Evolutionary conservation across 2,888 invertebrate species (phyloP).

Genomic region (Eudemis profundana): DNA sequence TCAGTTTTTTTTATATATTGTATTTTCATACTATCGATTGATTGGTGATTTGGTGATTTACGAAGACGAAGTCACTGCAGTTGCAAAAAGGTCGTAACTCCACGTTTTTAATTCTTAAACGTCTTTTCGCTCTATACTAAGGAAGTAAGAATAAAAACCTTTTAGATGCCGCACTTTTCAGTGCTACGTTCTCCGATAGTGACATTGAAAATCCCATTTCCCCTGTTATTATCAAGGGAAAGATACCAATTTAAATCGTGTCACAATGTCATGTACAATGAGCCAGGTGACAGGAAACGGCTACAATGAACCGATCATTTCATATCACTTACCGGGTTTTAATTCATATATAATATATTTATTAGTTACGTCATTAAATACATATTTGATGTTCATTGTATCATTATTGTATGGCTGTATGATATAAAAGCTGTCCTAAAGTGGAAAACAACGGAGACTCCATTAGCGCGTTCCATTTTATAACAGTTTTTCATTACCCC

Average conservation of each 20-base stretch:
- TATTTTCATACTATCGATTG: constrained; percentile 38
- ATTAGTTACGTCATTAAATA: constrained; percentile 1
- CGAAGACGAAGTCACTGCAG: constrained; percentile 70
- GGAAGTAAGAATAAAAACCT: constrained; percentile 74
- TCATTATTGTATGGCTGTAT: constrained; percentile 17
- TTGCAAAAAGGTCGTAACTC: constrained; percentile 80
- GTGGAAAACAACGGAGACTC: constrained; percentile 34
- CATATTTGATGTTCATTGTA: constrained; percentile 20
- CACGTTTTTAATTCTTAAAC: constrained; percentile 69
- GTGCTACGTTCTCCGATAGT: constrained; percentile 9
- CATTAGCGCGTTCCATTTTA: constrained; percentile 34
- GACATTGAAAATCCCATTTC: constrained; percentile 31
- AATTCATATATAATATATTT: constrained; percentile 16
- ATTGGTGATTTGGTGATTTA: constrained; percentile 24
- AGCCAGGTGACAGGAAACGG: constrained; percentile 24
- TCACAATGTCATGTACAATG: constrained; percentile 18
- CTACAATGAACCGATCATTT: constrained; percentile 16
- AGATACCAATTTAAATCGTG: constrained; percentile 17
- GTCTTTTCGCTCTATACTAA: constrained; percentile 74
- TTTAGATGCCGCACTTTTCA: constrained; percentile 52
- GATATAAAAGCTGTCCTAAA: constrained; percentile 18
- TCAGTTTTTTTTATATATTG: constrained; percentile 63
- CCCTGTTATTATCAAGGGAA: constrained; percentile 32
- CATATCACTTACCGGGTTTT: constrained; percentile 16
- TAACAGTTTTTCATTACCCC: constrained; percentile 49